These are phyloP conservation scores for Phoronis australis DNA, from an alignment of 2,888 invertebrate genomes.

Conservation along the genomic window DNA sequence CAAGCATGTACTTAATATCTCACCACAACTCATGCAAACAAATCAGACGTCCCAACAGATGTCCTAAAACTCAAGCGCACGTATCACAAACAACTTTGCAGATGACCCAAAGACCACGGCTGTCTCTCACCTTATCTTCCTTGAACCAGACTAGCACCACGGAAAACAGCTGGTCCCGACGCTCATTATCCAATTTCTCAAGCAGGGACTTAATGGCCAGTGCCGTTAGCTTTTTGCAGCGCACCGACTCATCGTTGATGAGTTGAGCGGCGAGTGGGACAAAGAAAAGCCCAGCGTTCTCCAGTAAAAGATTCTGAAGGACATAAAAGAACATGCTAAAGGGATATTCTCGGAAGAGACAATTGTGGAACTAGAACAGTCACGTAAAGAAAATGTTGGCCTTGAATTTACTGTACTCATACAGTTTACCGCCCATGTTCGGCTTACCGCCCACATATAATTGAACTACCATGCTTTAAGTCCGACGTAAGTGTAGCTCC, in stretches of 20 bases:
- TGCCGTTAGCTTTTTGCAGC: constrained; percentile 70
- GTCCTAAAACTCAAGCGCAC: background rate
- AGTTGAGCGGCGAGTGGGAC: constrained; percentile 71
- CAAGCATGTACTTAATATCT: no score
- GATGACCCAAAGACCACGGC: background rate
- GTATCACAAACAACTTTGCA: background rate
- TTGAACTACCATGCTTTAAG: no score
- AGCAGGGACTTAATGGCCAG: constrained; percentile 69
- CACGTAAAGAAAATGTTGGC: no score
- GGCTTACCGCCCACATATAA: no score
- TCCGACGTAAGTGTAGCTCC: no score
- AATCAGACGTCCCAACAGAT: no score
- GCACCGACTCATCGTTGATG: constrained; percentile 74
- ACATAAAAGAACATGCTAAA: constrained; percentile 5
- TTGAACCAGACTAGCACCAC: background rate
- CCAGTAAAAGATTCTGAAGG: constrained; percentile 60
- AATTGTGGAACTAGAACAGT: no score
- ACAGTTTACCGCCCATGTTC: no score
- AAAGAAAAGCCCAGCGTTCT: constrained; percentile 66
- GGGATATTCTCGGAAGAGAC: background rate
- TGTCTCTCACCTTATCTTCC: background rate
- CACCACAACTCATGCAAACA: no score
- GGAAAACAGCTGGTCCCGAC: background rate
- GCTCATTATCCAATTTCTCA: constrained; percentile 27
- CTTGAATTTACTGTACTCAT: no score